phyloP scores from a whole-genome alignment of 2,888 invertebrate genomes.

The Aporophyla nigra region DNA sequence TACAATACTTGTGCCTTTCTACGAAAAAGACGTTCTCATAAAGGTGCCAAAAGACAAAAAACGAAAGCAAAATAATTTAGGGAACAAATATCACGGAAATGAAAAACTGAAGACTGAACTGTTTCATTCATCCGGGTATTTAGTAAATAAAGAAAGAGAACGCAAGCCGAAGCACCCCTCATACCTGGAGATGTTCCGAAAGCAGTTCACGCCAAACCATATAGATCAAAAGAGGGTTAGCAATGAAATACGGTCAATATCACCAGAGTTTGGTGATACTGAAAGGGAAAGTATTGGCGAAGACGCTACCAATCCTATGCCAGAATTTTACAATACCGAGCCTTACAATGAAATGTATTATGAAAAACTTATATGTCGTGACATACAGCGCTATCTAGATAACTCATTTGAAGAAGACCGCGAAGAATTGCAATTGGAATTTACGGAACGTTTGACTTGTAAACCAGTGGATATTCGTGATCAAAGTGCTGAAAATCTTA shows the following conservation, averaged over 20 bases:
- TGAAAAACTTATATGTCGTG: slow-evolving; percentile 80
- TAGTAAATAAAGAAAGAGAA: slow-evolving; percentile 80
- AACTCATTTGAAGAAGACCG: slow-evolving; percentile 80
- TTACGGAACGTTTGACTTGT: slow-evolving; percentile 67
- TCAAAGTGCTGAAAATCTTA: slow-evolving; percentile 75
- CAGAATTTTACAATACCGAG: slow-evolving; percentile 85
- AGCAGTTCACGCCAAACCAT: slow-evolving; percentile 76
- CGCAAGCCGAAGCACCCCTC: slow-evolving; percentile 72
- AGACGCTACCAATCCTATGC: slow-evolving; percentile 69
- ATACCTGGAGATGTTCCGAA: slow-evolving; percentile 86
- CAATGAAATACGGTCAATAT: slow-evolving; percentile 83
- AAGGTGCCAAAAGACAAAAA: slow-evolving; percentile 82
- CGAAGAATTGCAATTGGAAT: slow-evolving; percentile 70
- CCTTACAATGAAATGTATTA: slow-evolving; percentile 87
- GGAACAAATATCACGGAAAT: slow-evolving; percentile 62
- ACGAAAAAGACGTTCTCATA: slow-evolving; percentile 87
- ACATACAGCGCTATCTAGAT: slow-evolving; percentile 75
- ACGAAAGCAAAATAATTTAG: slow-evolving; percentile 67
- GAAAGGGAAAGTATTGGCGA: slow-evolving; percentile 84
- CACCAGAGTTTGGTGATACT: slow-evolving; percentile 87
- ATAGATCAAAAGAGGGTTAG: slow-evolving; percentile 63
- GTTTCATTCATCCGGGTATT: slow-evolving; percentile 73
- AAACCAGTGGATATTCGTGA: slow-evolving; percentile 69
- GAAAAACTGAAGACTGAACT: slow-evolving; percentile 69
- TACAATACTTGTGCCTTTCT: slow-evolving; percentile 87